A percentile compares a stretch with the other conserved stretches of the same genome.
Evolutionary conservation across 2,888 invertebrate genomes (phyloP).

Genomic region (Catocala sponsa): DNA sequence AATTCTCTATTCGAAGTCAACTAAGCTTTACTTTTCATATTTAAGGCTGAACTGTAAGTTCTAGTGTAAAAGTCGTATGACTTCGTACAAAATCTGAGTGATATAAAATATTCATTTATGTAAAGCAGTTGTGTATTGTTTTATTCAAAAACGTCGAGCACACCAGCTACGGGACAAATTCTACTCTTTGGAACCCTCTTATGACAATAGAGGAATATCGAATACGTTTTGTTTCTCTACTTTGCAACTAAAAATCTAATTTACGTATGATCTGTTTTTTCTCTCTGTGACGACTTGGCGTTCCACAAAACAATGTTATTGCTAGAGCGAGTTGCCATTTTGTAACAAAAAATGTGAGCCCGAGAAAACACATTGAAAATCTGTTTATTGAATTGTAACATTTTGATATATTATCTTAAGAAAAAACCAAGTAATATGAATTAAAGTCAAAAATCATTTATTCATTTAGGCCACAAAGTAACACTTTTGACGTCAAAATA

Average conservation of each 20-base stretch:
- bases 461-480: too few relatives aligned
- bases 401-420: too few relatives aligned
- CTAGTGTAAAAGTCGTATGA: conserved; percentile 21
- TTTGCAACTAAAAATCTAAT: conserved; percentile 64
- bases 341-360: too few relatives aligned
- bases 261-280: conserved; percentile 70
- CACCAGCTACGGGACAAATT: conserved; percentile 21
- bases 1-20: conserved; percentile 6
- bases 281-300: conserved; percentile 6
- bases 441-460: too few relatives aligned
- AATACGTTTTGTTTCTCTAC: conserved; percentile 41
- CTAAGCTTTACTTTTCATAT: conserved; percentile 21
- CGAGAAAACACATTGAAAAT: too few relatives aligned
- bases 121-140: conserved; percentile 30
- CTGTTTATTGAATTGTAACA: too few relatives aligned
- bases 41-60: conserved; percentile 13
- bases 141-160: conserved; percentile 30
- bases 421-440: too few relatives aligned
- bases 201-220: conserved; percentile 15
- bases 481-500: too few relatives aligned
- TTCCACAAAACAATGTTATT: too few relatives aligned
- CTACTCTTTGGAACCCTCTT: conserved; percentile 21
- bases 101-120: conserved; percentile 41
- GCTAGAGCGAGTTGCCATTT: too few relatives aligned
- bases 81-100: conserved; percentile 32